Evolutionary conservation across 2,888 invertebrate species (phyloP).

Genomic region (Amiota communis): DNA sequence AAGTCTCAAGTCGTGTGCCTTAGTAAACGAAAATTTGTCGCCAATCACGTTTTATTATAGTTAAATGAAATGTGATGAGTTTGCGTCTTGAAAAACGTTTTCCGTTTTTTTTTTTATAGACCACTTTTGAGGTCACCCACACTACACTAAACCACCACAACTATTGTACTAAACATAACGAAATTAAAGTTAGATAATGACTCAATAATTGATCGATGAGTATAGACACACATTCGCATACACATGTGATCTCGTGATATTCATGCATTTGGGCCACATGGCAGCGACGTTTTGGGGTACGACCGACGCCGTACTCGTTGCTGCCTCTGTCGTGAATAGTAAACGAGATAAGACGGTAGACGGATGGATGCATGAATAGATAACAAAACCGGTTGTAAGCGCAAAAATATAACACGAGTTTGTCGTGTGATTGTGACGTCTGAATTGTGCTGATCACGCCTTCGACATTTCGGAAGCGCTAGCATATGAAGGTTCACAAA

Average conservation of each 20-base stretch:
- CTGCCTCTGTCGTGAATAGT: too few species aligned
- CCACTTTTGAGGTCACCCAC: not conserved
- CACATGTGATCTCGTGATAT: not conserved
- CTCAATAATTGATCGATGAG: constrained; percentile 2
- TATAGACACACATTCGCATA: not conserved
- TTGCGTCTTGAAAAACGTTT: too few species aligned
- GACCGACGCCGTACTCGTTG: not conserved
- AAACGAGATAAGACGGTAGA: too few species aligned
- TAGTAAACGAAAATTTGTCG: too few species aligned
- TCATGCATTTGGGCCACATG: not conserved
- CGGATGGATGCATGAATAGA: too few species aligned
- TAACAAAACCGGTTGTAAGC: not conserved
- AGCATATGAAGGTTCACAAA: not conserved
- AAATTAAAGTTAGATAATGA: constrained; percentile 5
- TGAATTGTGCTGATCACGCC: not conserved
- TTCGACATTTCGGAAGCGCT: not conserved
- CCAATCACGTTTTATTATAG: too few species aligned
- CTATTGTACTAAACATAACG: too few species aligned
- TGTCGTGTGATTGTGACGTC: constrained; percentile 15
- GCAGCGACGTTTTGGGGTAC: not conserved
- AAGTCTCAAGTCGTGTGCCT: too few species aligned
- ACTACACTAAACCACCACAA: not conserved
- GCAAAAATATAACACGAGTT: constrained; percentile 2
- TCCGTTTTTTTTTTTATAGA: constrained; percentile 2
- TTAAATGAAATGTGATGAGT: too few species aligned